Base-by-base conservation (phyloP, 1,140 invertebrate species). In the Chlorops oryzae region DNA sequence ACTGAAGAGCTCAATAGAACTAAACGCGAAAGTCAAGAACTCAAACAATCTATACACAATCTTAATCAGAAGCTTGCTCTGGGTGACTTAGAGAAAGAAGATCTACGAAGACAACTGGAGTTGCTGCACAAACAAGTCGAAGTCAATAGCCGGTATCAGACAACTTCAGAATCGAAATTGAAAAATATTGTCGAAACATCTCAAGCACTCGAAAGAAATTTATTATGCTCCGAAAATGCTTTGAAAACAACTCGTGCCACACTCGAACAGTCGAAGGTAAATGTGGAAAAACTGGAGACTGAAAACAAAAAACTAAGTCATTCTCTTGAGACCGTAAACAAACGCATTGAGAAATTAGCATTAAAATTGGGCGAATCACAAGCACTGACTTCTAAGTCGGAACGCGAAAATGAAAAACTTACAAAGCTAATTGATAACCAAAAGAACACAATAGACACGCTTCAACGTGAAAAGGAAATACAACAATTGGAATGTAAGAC, bases 281-380 rank as follows among this genome's bases (percentile, higher is more conserved):
- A 34, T 12, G 43, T 12, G n/a, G 46, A 32, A 35, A 45, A 54
- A 47, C n/a, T 50, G 9, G 6, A 13, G 5, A 15, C 43, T 10
- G 52, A 54, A 24, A 54, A 54, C 43, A 23, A 52, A 18, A 47
- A 45, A 1, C 51, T 56, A 18, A n/a, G 55, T 6, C 51, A 58
- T 12, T 3, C 45, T 10, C 39, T 41, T 10, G 45, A 51, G 18
- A 24, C 9, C 1, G 40, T 22, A 0, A 58, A 42, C 6, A 59
- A 59, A 12, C 51, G 59, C 2, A 28, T 59, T 27, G 61, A 63
- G 18, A 56, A 56, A 50, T 39, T 55, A 24, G 42, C 56, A 23
- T 15, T 61, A 1, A 59, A 59, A 38, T 25, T 63, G 13, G 51
- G 51, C 9, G 55, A 55, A 5, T 39, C 51, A 10, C 60, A 58